phyloP scores from a whole-genome alignment of 2,797 vertebrate genomes.

The Fistularia commersonii region DNA sequence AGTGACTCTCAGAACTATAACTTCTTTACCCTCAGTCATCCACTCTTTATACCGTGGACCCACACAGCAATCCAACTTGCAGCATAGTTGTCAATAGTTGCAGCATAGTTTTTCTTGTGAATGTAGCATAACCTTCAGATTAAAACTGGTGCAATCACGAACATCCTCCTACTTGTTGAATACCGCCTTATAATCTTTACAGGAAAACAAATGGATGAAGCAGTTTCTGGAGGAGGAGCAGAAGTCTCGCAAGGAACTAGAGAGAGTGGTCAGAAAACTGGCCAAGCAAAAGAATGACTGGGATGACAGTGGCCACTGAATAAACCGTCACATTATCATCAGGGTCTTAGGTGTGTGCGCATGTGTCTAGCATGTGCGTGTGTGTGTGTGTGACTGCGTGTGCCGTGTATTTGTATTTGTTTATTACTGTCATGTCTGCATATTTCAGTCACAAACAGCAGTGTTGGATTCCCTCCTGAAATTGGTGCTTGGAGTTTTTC shows the following conservation, averaged over 20 bases:
- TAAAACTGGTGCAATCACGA: neutral
- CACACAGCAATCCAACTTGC: too few species aligned
- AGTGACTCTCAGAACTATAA: too few species aligned
- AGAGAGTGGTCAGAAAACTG: constrained; percentile 89
- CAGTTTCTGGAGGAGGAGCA: constrained; percentile 96
- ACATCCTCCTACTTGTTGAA: neutral
- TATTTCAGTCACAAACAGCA: constrained; percentile 40
- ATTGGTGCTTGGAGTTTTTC: constrained; percentile 9
- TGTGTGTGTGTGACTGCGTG: constrained; percentile 19
- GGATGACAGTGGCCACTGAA: constrained; percentile 84
- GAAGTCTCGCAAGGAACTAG: constrained; percentile 93
- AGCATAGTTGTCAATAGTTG: too few species aligned
- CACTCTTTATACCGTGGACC: too few species aligned
- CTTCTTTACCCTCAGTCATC: too few species aligned
- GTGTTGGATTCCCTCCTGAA: constrained; percentile 19
- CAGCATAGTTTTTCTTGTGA: too few species aligned
- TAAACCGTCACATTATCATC: constrained; percentile 3
- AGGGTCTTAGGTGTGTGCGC: too few species aligned
- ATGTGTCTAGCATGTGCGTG: constrained; percentile 3
- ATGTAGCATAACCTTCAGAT: neutral
- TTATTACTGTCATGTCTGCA: constrained; percentile 26
- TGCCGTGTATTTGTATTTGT: constrained; percentile 16
- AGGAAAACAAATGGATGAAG: constrained; percentile 98
- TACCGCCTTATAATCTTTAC: neutral
- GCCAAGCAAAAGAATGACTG: constrained; percentile 94